These are phyloP conservation scores for Pterophyllum scalare DNA, from an alignment of 2,113 vertebrate species.

Conservation along the genomic window DNA sequence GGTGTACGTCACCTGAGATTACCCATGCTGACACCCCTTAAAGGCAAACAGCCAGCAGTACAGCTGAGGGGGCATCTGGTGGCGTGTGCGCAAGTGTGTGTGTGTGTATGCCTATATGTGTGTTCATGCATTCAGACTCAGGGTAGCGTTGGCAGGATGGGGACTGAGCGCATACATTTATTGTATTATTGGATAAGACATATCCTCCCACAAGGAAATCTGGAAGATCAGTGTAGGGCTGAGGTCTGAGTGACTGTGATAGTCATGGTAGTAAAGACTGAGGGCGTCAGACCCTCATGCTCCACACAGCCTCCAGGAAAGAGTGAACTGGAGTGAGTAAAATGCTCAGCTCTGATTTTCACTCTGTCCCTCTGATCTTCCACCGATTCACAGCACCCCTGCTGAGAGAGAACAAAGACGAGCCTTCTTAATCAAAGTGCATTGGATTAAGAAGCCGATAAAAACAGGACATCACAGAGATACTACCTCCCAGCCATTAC, in stretches of 20 bases:
- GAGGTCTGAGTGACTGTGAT: slow-evolving; percentile 38
- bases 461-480: slow-evolving; percentile 71
- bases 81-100: slow-evolving; percentile 36
- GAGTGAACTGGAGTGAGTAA: slow-evolving; percentile 71
- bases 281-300: slow-evolving; percentile 39
- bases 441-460: slow-evolving; percentile 71
- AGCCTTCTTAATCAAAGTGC: slow-evolving; percentile 77
- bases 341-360: slow-evolving; percentile 52
- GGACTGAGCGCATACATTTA: slow-evolving; percentile 10
- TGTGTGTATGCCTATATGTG: slow-evolving; percentile 23
- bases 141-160: slow-evolving; percentile 46
- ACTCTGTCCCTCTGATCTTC: slow-evolving; percentile 71
- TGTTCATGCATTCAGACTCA: slow-evolving; percentile 59
- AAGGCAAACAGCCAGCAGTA: slow-evolving; percentile 74
- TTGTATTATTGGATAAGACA: slow-evolving; percentile 21
- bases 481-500: slow-evolving; percentile 54
- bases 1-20: slow-evolving; percentile 82
- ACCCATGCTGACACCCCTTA: slow-evolving; percentile 74
- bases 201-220: neutral
- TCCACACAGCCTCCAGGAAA: slow-evolving; percentile 38
- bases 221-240: slow-evolving; percentile 14
- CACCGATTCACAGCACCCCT: slow-evolving; percentile 47
- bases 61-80: slow-evolving; percentile 81
- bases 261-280: slow-evolving; percentile 39
- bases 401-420: slow-evolving; percentile 77